Base-by-base conservation (phyloP, 2,797 vertebrate species). In the Amblyopsis hoosieri region DNA sequence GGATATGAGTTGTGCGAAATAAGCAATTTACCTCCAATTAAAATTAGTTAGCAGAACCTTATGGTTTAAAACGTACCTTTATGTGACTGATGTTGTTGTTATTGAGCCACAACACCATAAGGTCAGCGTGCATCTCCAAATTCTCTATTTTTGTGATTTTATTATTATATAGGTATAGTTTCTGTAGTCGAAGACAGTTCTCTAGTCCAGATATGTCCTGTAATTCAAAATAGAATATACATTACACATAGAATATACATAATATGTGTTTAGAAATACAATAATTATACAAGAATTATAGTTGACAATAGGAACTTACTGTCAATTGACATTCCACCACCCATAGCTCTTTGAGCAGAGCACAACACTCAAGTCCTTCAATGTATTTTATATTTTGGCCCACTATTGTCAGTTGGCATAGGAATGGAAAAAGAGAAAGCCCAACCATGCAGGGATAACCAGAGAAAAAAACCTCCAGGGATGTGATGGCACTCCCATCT, bases 401-500 rank as follows among this genome's bases (percentile, higher is more conserved):
- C 67, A 95, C 80, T 50, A 97, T 87, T 68, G 90, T 94, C 12
- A 97, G 89, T 66, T 83, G 86, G 54, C 83, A 79, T 68, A 94
- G 84, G 50, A 71, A 87, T 54, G 92, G 93, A 79, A 95, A 97
- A 46, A 90, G 86, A 46, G 91, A 93, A 3, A 93, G 91, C 23
- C 92, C 92, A 11, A 91, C 83, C 84, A 94, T 95, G 55, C 71
- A 81, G 0, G 94, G 91, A 62, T 92, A 94, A 56, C 94, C 93
- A 13, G 89, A 93, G 84, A 96, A 95, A 87, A 96, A 95, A 79
- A 95, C 92, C 81, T 96, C 89, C 76, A 97, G 76, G 50, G 84
- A 89, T 49, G 62, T 78, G 62, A 85, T 65, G 59, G 71, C 76
- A 53, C 86, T 71, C 74, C 91, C 91, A 54, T 94, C 91, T 73